Percentiles rank a stretch among this genome's conserved stretches.
Conservation (phyloP, 2,113 vertebrate species). For the Recurvirostra avosetta region DNA sequence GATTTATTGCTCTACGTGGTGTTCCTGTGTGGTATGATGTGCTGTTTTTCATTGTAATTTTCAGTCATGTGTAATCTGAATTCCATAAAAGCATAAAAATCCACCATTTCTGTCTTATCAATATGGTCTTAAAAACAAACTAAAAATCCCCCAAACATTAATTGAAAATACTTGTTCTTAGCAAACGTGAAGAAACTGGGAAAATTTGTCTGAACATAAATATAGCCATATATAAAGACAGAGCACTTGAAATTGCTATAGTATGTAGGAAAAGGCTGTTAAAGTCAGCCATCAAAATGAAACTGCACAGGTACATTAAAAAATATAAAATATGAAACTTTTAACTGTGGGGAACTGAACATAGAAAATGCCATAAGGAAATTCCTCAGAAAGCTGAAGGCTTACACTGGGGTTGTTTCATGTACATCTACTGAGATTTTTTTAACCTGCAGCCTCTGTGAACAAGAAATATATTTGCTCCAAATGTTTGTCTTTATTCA, state of each 20-base stretch:
- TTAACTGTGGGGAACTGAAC: neutral
- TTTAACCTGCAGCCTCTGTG: neutral
- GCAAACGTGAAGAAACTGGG: neutral
- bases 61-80: neutral
- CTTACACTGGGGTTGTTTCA: neutral
- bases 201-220: neutral
- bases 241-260: neutral
- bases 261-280: neutral
- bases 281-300: neutral
- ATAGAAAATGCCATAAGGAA: neutral
- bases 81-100: neutral
- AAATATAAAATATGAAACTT: neutral
- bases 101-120: neutral
- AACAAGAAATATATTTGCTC: neutral
- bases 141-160: neutral
- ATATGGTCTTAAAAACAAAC: neutral
- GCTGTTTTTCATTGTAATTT: neutral
- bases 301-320: neutral
- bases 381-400: neutral
- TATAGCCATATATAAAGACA: neutral
- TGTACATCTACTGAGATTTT: neutral
- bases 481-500: neutral
- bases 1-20: neutral
- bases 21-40: neutral
- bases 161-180: constrained; percentile 11